Evolutionary conservation across 2,797 vertebrate genomes (phyloP), one percentile per base, ranked within the genome.

Genomic region (Muscicapa comitata): DNA sequence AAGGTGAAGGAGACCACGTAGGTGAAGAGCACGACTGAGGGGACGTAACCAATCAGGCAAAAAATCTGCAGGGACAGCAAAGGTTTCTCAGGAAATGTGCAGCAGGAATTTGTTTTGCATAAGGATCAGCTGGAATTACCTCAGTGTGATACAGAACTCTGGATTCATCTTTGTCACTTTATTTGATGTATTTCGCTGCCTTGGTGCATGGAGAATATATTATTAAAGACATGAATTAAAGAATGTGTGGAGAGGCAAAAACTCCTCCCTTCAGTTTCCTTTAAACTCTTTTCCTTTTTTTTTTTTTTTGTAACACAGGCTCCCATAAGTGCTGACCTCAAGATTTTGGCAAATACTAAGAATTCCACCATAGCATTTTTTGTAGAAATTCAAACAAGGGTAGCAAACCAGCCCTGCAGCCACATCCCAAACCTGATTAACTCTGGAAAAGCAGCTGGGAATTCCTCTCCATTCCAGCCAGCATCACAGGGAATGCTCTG

Each of bases 1-100:
- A 99, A 99, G 20, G 98, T 98, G 85, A 99, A 99, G 16, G 99
- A 99, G 76, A 98, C 97, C 21, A 99, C 97, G 0, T 99, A 99
- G 8, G 99, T 99, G 97, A 99, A 99, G 92, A 99, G 98, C 91
- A 99, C 98, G 23, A 99, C 98, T 4, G 99, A 98, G 0, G 99
- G 99, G 31, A 98, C 98, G 2, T 99, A 99, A 71, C 99, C 99
- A 6, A 99, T 95, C 12, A 98, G 97, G 89, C 99, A 99, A 72
- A 99, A 98, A 48, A 99, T 97, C 99, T 99, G 81, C 63, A 95
- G 63, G 24, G 80, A 76, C 8, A 95, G 50, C 90, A 94, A 88
- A 48, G 20, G n/a, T 3, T 50, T n/a, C 51, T 87, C 48, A 90
- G 76, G n/a, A 50, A 17, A 50, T 0, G 17, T 1, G 26, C 9